Conservation (phyloP, 2,797 vertebrate genomes). For the Chanos chanos region DNA sequence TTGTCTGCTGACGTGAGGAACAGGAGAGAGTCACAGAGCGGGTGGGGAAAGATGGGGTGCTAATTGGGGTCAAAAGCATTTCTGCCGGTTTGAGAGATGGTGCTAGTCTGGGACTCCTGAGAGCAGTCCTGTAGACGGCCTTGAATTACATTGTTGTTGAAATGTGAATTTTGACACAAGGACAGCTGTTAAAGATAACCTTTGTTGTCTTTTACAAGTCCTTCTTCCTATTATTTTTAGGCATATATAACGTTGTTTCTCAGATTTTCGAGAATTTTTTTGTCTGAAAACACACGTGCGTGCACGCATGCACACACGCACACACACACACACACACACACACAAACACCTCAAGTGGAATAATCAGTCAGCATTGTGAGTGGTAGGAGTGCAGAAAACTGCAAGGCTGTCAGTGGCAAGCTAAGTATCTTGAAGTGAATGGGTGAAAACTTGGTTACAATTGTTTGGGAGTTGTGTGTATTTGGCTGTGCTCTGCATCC, state of each 20-base stretch:
- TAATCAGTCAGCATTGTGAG: too few relatives aligned
- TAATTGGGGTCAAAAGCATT: conserved; percentile 74
- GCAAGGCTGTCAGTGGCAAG: too few relatives aligned
- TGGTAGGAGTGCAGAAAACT: too few relatives aligned
- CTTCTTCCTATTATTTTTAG: too few relatives aligned
- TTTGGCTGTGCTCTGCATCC: too few relatives aligned
- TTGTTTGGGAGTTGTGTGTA: too few relatives aligned
- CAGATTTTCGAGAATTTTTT: background rate
- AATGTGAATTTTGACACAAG: conserved; percentile 53
- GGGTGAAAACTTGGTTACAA: too few relatives aligned
- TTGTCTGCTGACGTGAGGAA: conserved; percentile 9
- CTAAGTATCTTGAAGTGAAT: too few relatives aligned
- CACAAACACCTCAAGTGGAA: background rate
- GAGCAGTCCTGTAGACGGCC: conserved; percentile 40
- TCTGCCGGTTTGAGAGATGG: conserved; percentile 53
- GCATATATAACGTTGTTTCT: too few relatives aligned
- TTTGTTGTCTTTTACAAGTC: too few relatives aligned
- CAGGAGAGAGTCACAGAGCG: conserved; percentile 25
- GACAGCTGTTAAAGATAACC: conserved; percentile 30
- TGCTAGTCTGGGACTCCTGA: conserved; percentile 54
- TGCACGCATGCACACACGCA: conserved; percentile 33
- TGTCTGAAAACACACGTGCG: background rate
- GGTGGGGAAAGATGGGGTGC: conserved; percentile 21
- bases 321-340: conserved; percentile 32
- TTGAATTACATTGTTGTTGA: conserved; percentile 37